Evolutionary conservation across 2,888 invertebrate genomes (phyloP), one percentile per base, ranked within the genome.

Genomic region (Salpingus planirostris): DNA sequence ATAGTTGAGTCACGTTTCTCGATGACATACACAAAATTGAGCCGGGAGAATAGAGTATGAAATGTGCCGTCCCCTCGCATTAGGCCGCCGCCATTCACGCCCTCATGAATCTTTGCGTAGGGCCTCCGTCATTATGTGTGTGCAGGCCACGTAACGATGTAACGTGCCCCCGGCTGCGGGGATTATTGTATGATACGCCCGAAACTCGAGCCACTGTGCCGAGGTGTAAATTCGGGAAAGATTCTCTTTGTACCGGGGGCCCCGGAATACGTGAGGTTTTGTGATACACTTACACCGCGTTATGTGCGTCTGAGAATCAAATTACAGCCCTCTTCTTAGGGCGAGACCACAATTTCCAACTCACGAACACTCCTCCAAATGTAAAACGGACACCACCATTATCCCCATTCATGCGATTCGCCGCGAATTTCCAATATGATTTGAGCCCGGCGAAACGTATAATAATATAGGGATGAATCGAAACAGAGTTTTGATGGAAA

Each of bases 21-120:
- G 59, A 58, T 62, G 61, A 61, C 62, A 58, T 60, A 56, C 54
- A 58, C 56, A 57, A 59, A 59, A 60, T 59, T 56, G 59, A 59
- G 57, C 58, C 45, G 32, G 51, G 52, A 55, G 57, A 57, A 55
- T 54, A 52, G 55, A 51, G 57, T 52, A 52, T 51, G 55, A 54
- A 54, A 55, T 48, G 51, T 46, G 45, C 50, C 51, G 48, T 49
- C 52, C 55, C 54, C 46, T 46, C 42, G 42, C 38, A 38, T 44
- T 44, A 31, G 32, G 18, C 30, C 21, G 26, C 35, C 30, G 40
- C 24, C 5, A 23, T 46, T 50, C 31, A 37, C 47, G 46, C 36
- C 52, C 47, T 44, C 50, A 51, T 43, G 36, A 39, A 24, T 29
- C 32, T 23, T 35, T 31, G 27, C 38, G 44, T 45, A 40, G 38